Evolutionary conservation across 35 echinoderm and acorn worm species (phyloP), one percentile per base, ranked within the genome.

Genomic region (Patiria miniata): DNA sequence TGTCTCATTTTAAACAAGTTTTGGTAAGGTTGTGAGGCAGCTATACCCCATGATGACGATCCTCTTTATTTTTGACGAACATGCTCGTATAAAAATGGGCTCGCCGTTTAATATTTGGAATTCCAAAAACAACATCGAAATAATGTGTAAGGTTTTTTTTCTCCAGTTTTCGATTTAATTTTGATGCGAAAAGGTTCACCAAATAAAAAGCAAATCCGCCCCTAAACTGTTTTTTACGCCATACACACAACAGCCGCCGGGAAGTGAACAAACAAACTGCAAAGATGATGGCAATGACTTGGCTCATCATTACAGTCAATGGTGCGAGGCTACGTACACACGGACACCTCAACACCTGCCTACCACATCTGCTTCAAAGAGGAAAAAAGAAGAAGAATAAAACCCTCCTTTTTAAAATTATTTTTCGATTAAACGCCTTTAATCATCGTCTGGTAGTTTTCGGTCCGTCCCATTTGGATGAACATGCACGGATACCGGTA

Each of bases 231-330:
- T n/a, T n/a, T n/a, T n/a, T n/a, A n/a, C n/a, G n/a, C n/a, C n/a
- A 47, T 47, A 47, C 65, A 73, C 65, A 73, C 14, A 73, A 73
- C 65, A 73, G 65, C 65, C 65, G 65, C 34, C 65, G 26, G 7
- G 0, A 73, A 10, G 19, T 22, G 19, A 30, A 1, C 19, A 73
- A 73, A 73, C 65, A 73, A 73, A 73, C 65, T 34, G 34, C 26
- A 32, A 34, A 32, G 65, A 73, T 73, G 26, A 73, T 73, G 65
- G 29, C 65, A 23, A 36, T 30, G 65, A 73, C 65, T 73, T 73
- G 23, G 26, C 65, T 73, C 65, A 73, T 73, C 65, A 73, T 73
- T 73, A 73, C 65, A 34, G 23, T 30, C 65, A 73, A 73, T 73
- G 65, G 29, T 73, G 65, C 65, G 65, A 73, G 23, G 65, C 65